A percentile compares a stretch with the other conserved stretches of the same genome.
These are phyloP conservation scores for Dendroctonus ponderosae DNA, from an alignment of 1,140 invertebrate species.

Conservation along the genomic window DNA sequence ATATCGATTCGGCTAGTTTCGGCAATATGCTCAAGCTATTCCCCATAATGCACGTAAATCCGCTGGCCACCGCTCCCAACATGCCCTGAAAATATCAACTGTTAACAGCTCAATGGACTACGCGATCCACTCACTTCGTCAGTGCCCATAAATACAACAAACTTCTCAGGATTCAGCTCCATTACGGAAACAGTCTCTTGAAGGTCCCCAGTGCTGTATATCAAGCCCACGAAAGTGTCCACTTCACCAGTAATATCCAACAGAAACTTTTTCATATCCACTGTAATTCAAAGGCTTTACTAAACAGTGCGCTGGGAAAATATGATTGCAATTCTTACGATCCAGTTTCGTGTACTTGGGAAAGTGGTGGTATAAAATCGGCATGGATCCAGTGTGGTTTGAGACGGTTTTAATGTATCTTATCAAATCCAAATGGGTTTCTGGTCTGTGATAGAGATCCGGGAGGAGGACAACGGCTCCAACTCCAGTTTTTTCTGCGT, in stretches of 20 bases:
- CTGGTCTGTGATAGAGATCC: conserved; percentile 74
- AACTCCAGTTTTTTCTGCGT: conserved; percentile 65
- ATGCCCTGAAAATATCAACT: conserved; percentile 37
- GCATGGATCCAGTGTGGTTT: conserved; percentile 67
- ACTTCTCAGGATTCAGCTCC: conserved; percentile 44
- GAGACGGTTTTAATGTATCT: conserved; percentile 68
- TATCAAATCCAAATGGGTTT: conserved; percentile 61
- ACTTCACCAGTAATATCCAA: conserved; percentile 46
- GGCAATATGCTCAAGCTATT: conserved; percentile 44
- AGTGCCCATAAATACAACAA: conserved; percentile 45
- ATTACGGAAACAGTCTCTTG: conserved; percentile 40
- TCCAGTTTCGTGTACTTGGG: conserved; percentile 67
- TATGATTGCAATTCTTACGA: conserved; percentile 53
- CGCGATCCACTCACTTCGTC: conserved; percentile 39
- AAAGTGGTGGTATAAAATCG: conserved; percentile 79
- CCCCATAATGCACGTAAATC: conserved; percentile 44
- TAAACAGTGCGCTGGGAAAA: conserved; percentile 2
- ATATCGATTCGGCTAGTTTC: conserved; percentile 43
- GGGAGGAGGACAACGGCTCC: conserved; percentile 73
- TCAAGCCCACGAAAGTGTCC: conserved; percentile 45
- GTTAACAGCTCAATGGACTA: background rate
- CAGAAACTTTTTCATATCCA: conserved; percentile 44
- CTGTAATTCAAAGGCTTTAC: conserved; percentile 22
- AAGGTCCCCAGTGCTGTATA: conserved; percentile 44
- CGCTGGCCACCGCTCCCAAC: conserved; percentile 43